Base-by-base conservation (phyloP, 2,113 vertebrate genomes). In the Notarius lentiginosus region DNA sequence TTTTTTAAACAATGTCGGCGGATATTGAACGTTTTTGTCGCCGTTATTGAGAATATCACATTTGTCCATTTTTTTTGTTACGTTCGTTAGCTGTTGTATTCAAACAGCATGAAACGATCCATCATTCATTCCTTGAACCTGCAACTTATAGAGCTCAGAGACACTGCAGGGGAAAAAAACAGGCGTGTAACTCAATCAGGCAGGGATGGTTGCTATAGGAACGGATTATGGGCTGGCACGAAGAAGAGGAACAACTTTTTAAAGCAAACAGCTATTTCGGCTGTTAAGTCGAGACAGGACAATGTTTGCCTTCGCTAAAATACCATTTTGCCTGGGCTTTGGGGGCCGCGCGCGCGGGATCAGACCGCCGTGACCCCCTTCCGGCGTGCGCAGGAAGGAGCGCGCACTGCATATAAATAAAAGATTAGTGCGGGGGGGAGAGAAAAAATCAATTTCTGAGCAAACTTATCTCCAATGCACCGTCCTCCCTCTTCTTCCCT, bases 301-400 rank as follows among this genome's bases (percentile, higher is more conserved):
- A 98, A 97, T 97, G 97, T 98, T 98, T 97, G 96, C 97, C 95
- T 96, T 97, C 91, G 94, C 96, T 97, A 97, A 95, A 97, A 97
- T 97, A 97, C 96, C 96, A 97, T 97, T 97, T 97, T 97, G 95
- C 96, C 96, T 94, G 1, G 93, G 96, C 96, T 97, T 96, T 95
- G 95, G 95, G 93, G 95, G 95, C 95, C 95, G 95, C 95, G 93
- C 94, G 84, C 60, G 95, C 95, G 95, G 94, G 94, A 90, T 95
- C 96, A 96, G 95, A 93, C 94, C 95, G 93, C 89, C 92, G 93
- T 97, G 97, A 97, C 97, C 96, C 94, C 96, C 79, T 22, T 95
- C 94, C 93, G 93, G 93, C 94, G 91, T 92, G 93, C 92, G 90
- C 93, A 94, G 94, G 94, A 94, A 91, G 90, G 90, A 92, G 92